phyloP scores from a whole-genome alignment of 2,797 vertebrate genomes.

The Rhabdophis nuchalis region DNA sequence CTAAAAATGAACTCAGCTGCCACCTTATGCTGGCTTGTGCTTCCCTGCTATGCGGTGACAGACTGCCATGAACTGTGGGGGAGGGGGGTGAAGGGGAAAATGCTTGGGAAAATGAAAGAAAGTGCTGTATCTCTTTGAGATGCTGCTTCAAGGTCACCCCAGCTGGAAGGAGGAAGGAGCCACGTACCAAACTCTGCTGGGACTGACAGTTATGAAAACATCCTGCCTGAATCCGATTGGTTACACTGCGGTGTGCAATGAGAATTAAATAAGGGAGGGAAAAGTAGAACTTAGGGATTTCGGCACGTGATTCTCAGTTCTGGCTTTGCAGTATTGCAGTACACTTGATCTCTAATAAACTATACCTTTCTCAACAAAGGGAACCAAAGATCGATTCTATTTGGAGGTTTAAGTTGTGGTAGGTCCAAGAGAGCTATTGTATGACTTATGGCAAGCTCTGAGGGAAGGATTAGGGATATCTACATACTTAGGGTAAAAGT shows the following conservation, averaged over 20 bases:
- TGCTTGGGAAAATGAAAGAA: background rate
- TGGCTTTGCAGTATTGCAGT: background rate
- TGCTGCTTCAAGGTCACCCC: background rate
- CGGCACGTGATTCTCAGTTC: background rate
- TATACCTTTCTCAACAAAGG: background rate
- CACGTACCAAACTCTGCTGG: background rate
- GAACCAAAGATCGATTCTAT: background rate
- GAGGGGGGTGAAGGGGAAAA: background rate
- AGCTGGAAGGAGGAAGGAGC: background rate
- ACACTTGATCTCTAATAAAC: background rate
- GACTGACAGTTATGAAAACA: background rate
- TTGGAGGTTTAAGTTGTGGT: background rate
- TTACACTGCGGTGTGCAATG: background rate
- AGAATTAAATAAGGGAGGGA: background rate
- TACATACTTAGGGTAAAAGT: background rate
- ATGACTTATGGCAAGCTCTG: background rate
- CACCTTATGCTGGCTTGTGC: background rate
- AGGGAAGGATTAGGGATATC: background rate
- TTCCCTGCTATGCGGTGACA: background rate
- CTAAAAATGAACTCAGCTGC: background rate
- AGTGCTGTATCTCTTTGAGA: background rate
- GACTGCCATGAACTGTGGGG: background rate
- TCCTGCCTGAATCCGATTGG: background rate
- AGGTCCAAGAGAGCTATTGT: background rate
- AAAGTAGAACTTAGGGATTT: background rate